phyloP scores from a whole-genome alignment of 2,113 vertebrate species.

The Antennarius striatus region DNA sequence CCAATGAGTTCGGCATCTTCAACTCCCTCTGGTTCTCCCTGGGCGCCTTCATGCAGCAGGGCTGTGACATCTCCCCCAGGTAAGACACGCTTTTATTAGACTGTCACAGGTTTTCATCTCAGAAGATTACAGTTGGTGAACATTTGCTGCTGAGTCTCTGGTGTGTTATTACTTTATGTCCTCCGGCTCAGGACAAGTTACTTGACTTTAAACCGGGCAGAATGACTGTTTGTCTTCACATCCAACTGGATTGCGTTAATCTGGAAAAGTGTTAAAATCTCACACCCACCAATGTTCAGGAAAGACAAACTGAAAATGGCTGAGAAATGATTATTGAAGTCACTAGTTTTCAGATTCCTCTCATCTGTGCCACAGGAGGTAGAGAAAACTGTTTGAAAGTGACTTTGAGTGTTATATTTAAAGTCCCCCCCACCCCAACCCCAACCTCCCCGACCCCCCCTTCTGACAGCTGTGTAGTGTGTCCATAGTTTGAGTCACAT shows the following conservation, averaged over 20 bases:
- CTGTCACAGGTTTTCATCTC: not conserved
- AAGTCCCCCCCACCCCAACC: too few species aligned
- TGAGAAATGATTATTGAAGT: too few species aligned
- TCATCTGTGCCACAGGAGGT: too few species aligned
- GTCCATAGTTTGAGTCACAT: not conserved
- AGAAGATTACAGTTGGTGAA: not conserved
- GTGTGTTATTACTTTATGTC: not conserved
- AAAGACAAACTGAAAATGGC: too few species aligned
- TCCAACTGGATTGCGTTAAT: conserved; percentile 16
- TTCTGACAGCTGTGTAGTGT: not conserved
- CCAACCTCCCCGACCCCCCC: too few species aligned
- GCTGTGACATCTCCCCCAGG: conserved; percentile 99
- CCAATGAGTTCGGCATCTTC: conserved; percentile 99
- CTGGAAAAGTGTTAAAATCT: conserved; percentile 9
- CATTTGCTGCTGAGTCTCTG: conserved; percentile 6
- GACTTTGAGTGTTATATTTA: too few species aligned
- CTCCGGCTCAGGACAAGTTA: conserved; percentile 16
- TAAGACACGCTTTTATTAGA: conserved; percentile 63
- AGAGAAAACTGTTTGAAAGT: too few species aligned
- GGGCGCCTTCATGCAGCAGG: conserved; percentile 99
- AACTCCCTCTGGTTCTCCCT: conserved; percentile 99
- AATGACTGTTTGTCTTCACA: conserved; percentile 13
- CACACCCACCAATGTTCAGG: conserved; percentile 16
- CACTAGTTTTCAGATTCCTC: too few species aligned
- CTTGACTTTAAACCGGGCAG: conserved; percentile 15